Evolutionary conservation across 2,797 vertebrate species (phyloP), one percentile per base, ranked within the genome.

Genomic region (Limosa lapponica): DNA sequence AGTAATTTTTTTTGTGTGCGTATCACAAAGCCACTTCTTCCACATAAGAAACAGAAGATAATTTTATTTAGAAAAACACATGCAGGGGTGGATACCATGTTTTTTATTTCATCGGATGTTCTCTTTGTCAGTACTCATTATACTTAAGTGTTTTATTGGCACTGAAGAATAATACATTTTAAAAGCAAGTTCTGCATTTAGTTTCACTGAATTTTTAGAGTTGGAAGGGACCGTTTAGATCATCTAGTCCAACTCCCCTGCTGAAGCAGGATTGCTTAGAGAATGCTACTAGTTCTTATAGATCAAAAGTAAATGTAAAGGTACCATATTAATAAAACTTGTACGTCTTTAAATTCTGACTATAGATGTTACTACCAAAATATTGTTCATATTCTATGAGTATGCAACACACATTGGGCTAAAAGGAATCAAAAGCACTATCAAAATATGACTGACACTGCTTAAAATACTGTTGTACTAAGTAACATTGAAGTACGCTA

Each of bases 1-100:
- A 96, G 77, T 59, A 80, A 70, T 77, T 88, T 74, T 88, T 23
- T 15, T 36, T 6, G 70, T 95, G 83, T 82, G 90, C 23, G 24
- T 27, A 93, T 64, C 78, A 96, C 72, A 97, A 23, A 96, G 94
- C 75, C 93, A 93, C 74, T 71, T 93, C 81, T 80, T 84, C 74
- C 62, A 89, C 3, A 54, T 41, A 73, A 90, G 70, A 52, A 96
- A 92, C 57, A 92, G 44, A 34, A 16, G 69, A 34, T 11, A 20
- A 59, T 67, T 96, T 91, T 39, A 84, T 64, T 86, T 43, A 57
- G 82, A 83, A 74, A 93, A 91, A 84, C 1, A 23, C 71, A 94
- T 81, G 91, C 89, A 96, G 41, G 25, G 48, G 43, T 49, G 67
- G 28, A 66, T 20, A 82, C 25, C 46, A 46, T 0, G 24, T 1